Evolutionary conservation across 2,888 invertebrate genomes (phyloP), one percentile per base, ranked within the genome.

Genomic region (Sepiola atlantica): DNA sequence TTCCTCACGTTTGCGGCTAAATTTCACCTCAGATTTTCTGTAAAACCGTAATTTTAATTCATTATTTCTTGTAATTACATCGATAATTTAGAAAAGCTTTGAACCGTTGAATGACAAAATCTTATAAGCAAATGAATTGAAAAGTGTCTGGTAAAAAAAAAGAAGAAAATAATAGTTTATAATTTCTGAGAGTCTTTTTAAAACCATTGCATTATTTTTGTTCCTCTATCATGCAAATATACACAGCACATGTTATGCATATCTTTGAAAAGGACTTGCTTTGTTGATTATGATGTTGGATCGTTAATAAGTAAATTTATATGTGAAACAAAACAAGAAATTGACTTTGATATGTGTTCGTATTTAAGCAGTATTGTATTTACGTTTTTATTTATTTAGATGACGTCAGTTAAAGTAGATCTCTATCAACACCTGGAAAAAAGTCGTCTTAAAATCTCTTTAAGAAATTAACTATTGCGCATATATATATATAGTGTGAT

Each of bases 271-370:
- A n/a, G n/a, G 12, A 77, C n/a, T 77, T 77, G 77, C n/a, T 77
- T n/a, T n/a, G n/a, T n/a, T n/a, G n/a, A 77, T 77, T 77, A 77
- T 77, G n/a, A 77, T 77, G 77, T 77, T 77, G 77, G 77, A 77
- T 77, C 77, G 77, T 77, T 77, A 77, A n/a, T 77, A 77, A n/a
- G 77, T 77, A n/a, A 77, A 14, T 77, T n/a, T 32, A n/a, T 77
- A n/a, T 61, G 45, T 45, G 45, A 45, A 21, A 61, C 24, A 61
- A 61, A 77, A 77, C 10, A 77, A n/a, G n/a, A 16, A n/a, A 12
- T 20, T 32, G 77, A n/a, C 61, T 77, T 77, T 77, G 28, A 77
- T 77, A 77, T 77, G n/a, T n/a, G 14, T n/a, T 32, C 77, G n/a
- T 14, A n/a, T 77, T 16, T n/a, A n/a, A 77, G 77, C n/a, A 77